phyloP scores from a whole-genome alignment of 2,888 invertebrate species.

The Rotaria sp. region DNA sequence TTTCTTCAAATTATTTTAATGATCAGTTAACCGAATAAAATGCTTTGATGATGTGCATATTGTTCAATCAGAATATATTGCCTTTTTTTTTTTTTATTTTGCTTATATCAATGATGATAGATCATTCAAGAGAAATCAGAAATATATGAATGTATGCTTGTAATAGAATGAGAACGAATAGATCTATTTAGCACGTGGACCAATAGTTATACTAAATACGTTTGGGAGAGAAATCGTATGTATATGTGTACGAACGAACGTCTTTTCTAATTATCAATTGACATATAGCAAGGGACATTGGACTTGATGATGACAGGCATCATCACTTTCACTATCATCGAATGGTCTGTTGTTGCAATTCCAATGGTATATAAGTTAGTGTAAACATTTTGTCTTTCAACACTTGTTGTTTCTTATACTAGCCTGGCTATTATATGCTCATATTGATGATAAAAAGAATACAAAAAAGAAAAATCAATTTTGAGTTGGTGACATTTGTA shows the following conservation, averaged over 20 bases:
- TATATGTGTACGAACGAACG: background rate
- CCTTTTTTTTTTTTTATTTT: background rate
- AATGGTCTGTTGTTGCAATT: background rate
- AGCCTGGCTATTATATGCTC: background rate
- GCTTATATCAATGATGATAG: background rate
- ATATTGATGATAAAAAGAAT: background rate
- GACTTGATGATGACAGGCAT: conserved; percentile 11
- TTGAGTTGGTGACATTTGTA: background rate
- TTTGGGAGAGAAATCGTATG: background rate
- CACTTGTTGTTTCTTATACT: background rate
- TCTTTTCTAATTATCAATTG: conserved; percentile 7
- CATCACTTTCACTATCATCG: conserved; percentile 8
- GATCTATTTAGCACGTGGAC: conserved; percentile 11
- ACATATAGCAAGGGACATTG: conserved; percentile 2
- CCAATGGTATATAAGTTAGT: background rate
- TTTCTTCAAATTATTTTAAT: background rate
- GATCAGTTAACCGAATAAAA: background rate
- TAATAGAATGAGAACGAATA: background rate
- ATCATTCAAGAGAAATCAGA: background rate
- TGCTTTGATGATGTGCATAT: conserved; percentile 11
- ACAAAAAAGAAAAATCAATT: background rate
- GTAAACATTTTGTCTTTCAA: conserved; percentile 24
- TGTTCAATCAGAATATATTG: background rate
- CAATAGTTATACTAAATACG: background rate
- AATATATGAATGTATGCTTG: background rate